These are phyloP conservation scores for Brachylomia viminalis DNA, from an alignment of 2,888 invertebrate species.

Conservation along the genomic window DNA sequence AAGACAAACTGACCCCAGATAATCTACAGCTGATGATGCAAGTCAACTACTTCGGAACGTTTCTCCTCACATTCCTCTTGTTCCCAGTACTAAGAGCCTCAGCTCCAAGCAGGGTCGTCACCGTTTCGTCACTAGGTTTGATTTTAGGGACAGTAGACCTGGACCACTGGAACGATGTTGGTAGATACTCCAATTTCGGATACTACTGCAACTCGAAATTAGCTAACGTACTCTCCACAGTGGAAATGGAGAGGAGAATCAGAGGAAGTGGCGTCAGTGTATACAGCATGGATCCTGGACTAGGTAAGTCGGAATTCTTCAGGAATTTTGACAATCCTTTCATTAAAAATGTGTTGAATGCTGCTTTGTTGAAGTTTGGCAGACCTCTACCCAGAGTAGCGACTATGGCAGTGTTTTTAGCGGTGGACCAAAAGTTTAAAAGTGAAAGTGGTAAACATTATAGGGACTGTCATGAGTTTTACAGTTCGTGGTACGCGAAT, in stretches of 20 bases:
- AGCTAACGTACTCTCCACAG: constrained; percentile 78
- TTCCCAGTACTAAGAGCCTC: constrained; percentile 78
- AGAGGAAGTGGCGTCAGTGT: constrained; percentile 91
- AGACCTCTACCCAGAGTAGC: constrained; percentile 76
- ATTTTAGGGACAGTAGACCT: constrained; percentile 93
- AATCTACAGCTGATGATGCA: constrained; percentile 92
- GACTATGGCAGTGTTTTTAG: constrained; percentile 79
- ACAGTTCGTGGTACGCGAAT: constrained; percentile 84
- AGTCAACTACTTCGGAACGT: constrained; percentile 85
- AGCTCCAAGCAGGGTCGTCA: constrained; percentile 81
- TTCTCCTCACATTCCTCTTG: constrained; percentile 80
- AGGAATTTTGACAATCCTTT: constrained; percentile 82
- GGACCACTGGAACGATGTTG: constrained; percentile 93
- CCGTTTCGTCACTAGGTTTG: constrained; percentile 90
- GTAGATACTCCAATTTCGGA: constrained; percentile 90
- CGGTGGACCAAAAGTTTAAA: constrained; percentile 75
- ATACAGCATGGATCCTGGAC: constrained; percentile 96
- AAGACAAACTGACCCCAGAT: constrained; percentile 89
- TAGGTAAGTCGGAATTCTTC: constrained; percentile 95
- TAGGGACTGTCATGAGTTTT: constrained; percentile 80
- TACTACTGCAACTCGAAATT: constrained; percentile 89
- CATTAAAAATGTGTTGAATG: constrained; percentile 70
- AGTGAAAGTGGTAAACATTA: constrained; percentile 80
- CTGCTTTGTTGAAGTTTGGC: constrained; percentile 72
- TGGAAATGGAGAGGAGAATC: constrained; percentile 88